Evolutionary conservation across 2,113 vertebrate genomes (phyloP).

Genomic region (Callaeas wilsoni): DNA sequence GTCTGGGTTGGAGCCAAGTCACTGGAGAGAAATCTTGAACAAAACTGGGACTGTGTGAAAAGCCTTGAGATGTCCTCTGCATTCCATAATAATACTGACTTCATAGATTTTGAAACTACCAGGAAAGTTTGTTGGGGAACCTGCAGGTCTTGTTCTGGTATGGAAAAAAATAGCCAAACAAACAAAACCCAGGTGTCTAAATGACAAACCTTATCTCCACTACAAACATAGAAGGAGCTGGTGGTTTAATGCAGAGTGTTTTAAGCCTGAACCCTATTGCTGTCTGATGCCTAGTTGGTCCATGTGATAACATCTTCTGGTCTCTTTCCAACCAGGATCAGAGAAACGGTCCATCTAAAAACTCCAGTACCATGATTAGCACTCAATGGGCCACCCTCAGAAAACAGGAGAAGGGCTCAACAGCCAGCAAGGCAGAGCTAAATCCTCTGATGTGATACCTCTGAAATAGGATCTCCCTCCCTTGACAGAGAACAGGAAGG

Average conservation of each 20-base stretch:
- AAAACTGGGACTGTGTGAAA: background rate
- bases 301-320: background rate
- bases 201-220: background rate
- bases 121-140: background rate
- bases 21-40: background rate
- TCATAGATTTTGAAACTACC: background rate
- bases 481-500: background rate
- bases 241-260: background rate
- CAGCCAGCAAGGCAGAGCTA: background rate
- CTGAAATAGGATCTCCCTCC: background rate
- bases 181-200: background rate
- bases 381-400: background rate
- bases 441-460: background rate
- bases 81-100: background rate
- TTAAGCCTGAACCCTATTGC: background rate
- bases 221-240: background rate
- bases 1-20: background rate
- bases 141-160: background rate
- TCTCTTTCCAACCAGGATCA: background rate
- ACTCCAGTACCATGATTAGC: background rate
- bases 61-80: background rate
- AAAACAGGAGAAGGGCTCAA: background rate
- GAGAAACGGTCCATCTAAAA: background rate
- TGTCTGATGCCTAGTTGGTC: background rate
- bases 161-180: background rate